phyloP scores from a whole-genome alignment of 2,888 invertebrate species.

The Salticus scenicus region DNA sequence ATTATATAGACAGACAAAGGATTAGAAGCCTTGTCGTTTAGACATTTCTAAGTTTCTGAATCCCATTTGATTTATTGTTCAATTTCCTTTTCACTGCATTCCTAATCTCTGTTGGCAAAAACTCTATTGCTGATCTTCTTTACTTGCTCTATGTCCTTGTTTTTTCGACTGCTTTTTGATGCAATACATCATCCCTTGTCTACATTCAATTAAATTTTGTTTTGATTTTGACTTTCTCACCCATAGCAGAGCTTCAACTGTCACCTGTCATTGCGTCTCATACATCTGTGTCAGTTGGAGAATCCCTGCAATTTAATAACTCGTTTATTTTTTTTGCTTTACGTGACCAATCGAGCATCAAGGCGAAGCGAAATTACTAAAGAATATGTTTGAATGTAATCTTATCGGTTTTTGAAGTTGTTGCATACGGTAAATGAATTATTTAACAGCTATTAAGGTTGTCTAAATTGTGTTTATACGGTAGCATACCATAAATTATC shows the following conservation, averaged over 20 bases:
- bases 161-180: not conserved
- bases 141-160: not conserved
- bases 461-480: not conserved
- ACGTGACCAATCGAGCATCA: not conserved
- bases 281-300: not conserved
- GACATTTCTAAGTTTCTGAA: not conserved
- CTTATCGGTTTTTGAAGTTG: not conserved
- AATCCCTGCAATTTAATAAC: constrained; percentile 10
- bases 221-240: constrained; percentile 11
- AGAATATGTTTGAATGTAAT: not conserved
- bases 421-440: not conserved
- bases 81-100: constrained; percentile 3
- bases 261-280: constrained; percentile 9
- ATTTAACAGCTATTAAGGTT: not conserved
- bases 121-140: not conserved
- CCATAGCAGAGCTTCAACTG: not conserved
- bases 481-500: too few species aligned
- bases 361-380: not conserved
- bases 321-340: not conserved
- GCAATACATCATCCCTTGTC: not conserved
- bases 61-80: not conserved
- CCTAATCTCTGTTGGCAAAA: not conserved
- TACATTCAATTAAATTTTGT: not conserved
- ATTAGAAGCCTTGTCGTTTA: not conserved
- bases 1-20: not conserved